Conservation (phyloP, 2,113 vertebrate genomes). For the Emydocephalus ijimae region DNA sequence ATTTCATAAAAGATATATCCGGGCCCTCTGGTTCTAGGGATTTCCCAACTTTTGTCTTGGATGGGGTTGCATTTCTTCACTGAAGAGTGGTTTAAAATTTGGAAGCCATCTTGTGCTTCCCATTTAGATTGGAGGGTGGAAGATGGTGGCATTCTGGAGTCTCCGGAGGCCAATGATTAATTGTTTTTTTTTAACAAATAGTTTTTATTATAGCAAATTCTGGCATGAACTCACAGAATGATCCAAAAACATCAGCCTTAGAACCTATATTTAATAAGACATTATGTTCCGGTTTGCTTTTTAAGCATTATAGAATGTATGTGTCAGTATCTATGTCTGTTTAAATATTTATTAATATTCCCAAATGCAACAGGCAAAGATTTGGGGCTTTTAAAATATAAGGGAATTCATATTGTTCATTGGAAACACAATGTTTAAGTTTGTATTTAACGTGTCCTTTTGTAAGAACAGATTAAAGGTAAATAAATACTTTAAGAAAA, state of each 20-base stretch:
- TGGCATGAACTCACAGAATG: background rate
- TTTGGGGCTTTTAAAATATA: background rate
- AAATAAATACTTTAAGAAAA: background rate
- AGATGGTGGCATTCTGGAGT: background rate
- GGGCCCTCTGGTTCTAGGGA: background rate
- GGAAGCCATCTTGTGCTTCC: background rate
- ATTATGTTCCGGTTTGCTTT: background rate
- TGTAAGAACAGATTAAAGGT: background rate
- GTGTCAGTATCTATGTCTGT: background rate
- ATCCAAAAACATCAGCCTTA: background rate
- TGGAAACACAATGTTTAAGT: background rate
- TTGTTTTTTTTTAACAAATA: background rate
- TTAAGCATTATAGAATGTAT: background rate
- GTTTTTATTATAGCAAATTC: background rate
- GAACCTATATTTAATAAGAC: background rate
- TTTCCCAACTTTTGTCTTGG: background rate
- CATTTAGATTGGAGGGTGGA: background rate
- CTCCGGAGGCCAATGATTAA: background rate
- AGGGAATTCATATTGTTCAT: background rate
- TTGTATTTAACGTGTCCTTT: background rate
- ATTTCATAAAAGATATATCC: conserved; percentile 37
- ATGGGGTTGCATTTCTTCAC: background rate
- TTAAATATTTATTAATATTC: background rate
- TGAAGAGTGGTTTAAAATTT: background rate
- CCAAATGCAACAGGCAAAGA: background rate